Percentiles rank a stretch among this genome's conserved stretches.
Conservation (phyloP, 2,888 invertebrate species). For the Balanococcus diminutus region DNA sequence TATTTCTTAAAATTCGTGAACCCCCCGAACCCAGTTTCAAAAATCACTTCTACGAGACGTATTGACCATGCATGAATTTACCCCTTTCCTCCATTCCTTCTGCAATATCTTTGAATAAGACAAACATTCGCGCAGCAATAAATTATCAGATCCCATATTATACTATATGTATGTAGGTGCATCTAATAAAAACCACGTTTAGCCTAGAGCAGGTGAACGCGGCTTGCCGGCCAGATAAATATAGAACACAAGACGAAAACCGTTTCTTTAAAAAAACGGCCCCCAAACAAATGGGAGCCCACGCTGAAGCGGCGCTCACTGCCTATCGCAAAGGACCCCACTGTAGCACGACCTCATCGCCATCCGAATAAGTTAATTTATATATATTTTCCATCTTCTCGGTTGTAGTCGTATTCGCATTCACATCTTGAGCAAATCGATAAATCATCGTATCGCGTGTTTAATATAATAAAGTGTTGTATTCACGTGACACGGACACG, state of each 20-base stretch:
- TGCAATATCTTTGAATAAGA: neutral
- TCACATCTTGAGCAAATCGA: neutral
- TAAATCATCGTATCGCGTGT: constrained; percentile 35
- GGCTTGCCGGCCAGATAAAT: neutral
- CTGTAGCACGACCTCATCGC: neutral
- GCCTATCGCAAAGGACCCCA: neutral
- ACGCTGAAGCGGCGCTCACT: neutral
- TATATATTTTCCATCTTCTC: neutral
- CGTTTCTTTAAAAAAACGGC: neutral
- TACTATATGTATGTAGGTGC: neutral
- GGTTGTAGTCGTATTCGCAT: neutral
- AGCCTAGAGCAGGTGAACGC: constrained; percentile 37
- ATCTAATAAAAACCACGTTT: constrained; percentile 32
- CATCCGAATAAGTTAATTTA: neutral
- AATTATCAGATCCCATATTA: neutral
- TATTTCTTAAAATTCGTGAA: no score
- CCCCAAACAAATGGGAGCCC: neutral
- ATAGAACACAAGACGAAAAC: neutral
- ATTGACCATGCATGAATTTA: neutral
- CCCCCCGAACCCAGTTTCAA: no score
- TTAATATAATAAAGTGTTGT: constrained; percentile 6
- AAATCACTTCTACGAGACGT: neutral
- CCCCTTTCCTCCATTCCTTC: neutral
- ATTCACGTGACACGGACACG: constrained; percentile 26
- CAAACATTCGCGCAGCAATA: neutral